Evolutionary conservation across 2,113 vertebrate species (phyloP).

Genomic region (Dipodomys stephensi): DNA sequence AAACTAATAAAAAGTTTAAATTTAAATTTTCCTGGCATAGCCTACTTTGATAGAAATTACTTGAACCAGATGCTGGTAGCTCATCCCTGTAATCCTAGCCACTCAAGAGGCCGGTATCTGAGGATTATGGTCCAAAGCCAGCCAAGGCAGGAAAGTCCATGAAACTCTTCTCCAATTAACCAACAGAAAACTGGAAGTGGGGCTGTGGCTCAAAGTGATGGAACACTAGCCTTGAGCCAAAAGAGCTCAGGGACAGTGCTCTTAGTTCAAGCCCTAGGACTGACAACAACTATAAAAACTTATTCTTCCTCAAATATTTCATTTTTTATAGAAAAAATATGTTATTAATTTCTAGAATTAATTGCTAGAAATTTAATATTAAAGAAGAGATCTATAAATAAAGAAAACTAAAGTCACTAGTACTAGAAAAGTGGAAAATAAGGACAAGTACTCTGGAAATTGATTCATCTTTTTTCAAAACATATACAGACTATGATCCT

Average conservation of each 20-base stretch:
- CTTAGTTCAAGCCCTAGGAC: too few species aligned
- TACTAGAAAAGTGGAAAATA: conserved; percentile 7
- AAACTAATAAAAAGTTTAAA: conserved; percentile 42
- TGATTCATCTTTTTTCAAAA: not conserved
- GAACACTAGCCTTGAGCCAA: too few species aligned
- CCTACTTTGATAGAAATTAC: not conserved
- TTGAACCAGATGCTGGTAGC: too few species aligned
- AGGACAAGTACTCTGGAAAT: not conserved
- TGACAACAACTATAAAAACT: not conserved
- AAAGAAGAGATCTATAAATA: conserved; percentile 23
- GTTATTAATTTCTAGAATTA: conserved; percentile 33
- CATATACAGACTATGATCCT: not conserved
- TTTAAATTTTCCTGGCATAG: conserved; percentile 42
- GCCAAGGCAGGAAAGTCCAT: too few species aligned
- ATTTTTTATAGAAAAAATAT: conserved; percentile 48
- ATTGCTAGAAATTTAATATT: conserved; percentile 30
- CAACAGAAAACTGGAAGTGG: too few species aligned
- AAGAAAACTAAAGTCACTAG: not conserved
- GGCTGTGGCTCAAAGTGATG: too few species aligned
- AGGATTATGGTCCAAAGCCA: too few species aligned
- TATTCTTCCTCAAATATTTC: not conserved
- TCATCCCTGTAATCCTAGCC: too few species aligned
- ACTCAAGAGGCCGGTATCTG: too few species aligned
- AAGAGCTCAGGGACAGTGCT: too few species aligned
- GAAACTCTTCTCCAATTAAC: not conserved